Conservation (phyloP, 2,888 invertebrate genomes). For the Andrena bucephala region DNA sequence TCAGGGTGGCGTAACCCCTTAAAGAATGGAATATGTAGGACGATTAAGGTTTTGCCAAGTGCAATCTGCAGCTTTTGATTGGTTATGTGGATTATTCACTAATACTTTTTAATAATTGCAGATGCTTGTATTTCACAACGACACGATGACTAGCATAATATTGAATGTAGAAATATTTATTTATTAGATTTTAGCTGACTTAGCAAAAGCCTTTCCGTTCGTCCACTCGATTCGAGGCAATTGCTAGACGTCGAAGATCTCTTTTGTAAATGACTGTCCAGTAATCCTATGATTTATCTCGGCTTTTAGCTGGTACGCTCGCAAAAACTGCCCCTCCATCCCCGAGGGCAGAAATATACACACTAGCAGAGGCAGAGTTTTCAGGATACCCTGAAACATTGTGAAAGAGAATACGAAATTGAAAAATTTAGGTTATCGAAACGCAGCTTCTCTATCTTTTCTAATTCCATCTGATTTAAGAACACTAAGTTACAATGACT, state of each 20-base stretch:
- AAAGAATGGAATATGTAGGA: too few species aligned
- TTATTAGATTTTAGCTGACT: conserved; percentile 9
- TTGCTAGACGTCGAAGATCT: conserved; percentile 67
- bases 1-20: too few species aligned
- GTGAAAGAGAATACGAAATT: conserved; percentile 65
- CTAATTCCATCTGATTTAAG: too few species aligned
- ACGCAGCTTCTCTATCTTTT: not conserved
- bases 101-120: too few species aligned
- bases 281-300: conserved; percentile 82
- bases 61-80: too few species aligned
- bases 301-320: conserved; percentile 82
- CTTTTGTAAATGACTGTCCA: conserved; percentile 81
- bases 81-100: too few species aligned
- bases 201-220: not conserved
- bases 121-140: not conserved
- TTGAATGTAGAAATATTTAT: not conserved
- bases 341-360: conserved; percentile 71
- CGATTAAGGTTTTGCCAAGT: too few species aligned
- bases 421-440: conserved; percentile 43
- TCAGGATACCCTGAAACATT: conserved; percentile 56
- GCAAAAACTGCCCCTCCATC: conserved; percentile 72
- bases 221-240: conserved; percentile 37
- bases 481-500: too few species aligned
- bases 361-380: conserved; percentile 57
- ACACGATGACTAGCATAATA: not conserved